Conservation (phyloP, 2,888 invertebrate species). For the Dioctria linearis region DNA sequence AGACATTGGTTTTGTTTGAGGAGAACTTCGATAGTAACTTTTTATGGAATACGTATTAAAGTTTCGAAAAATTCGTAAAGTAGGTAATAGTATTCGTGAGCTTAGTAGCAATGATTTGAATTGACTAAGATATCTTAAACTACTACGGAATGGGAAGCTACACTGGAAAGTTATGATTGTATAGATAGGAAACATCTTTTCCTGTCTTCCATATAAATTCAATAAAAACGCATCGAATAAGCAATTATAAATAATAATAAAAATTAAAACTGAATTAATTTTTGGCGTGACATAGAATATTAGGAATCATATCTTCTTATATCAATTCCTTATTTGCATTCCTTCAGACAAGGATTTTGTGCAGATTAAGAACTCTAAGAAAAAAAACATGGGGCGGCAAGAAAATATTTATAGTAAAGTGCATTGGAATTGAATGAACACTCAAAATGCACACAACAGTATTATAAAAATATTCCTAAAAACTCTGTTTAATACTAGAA, state of each 20-base stretch:
- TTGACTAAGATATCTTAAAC: too few species aligned
- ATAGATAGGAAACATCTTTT: too few species aligned
- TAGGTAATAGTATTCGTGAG: too few species aligned
- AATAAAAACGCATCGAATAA: too few species aligned
- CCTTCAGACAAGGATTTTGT: background rate
- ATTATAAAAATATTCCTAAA: conserved; percentile 10
- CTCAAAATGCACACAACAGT: background rate
- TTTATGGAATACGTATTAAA: background rate
- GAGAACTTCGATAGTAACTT: background rate
- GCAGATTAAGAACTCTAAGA: background rate
- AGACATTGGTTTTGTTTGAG: background rate
- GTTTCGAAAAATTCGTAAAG: too few species aligned
- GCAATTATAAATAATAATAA: too few species aligned
- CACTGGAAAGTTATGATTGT: too few species aligned
- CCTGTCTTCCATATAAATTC: too few species aligned
- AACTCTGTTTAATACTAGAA: background rate
- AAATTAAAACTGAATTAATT: too few species aligned
- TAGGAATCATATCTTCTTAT: background rate
- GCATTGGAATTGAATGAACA: background rate
- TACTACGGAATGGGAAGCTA: too few species aligned
- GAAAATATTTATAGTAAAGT: background rate
- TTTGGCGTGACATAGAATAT: background rate
- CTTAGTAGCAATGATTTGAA: too few species aligned
- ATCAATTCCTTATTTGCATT: background rate
- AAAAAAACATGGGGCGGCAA: background rate